Base-by-base conservation (phyloP, 2,113 vertebrate genomes). In the Jacana jacana region DNA sequence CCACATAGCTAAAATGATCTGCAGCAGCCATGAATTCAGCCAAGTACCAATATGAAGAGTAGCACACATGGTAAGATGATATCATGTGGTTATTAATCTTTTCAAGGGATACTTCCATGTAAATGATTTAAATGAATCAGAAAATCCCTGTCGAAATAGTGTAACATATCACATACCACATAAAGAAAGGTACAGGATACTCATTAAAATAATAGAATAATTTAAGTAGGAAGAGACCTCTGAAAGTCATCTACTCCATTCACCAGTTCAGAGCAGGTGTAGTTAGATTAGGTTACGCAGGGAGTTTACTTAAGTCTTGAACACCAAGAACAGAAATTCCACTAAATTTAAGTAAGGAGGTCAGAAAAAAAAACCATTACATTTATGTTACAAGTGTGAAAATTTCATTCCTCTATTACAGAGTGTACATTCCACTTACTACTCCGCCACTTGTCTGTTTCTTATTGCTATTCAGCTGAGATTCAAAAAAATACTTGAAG, bases 291-390 rank as follows among this genome's bases (percentile, higher is more conserved):
- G 15, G 54, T n/a, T 80, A 35, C 48, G 57, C 54, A 66, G 46
- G 42, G 27, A 64, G 25, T 48, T 31, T 73, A 73, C 20, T 24
- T 70, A 39, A 86, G 33, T 54, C 72, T n/a, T 70, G 18, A 80
- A 61, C 20, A 40, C 54, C 68, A 82, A 93, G 52, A 76, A 76
- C 58, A 88, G 17, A 91, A 90, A 92, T 77, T 52, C 78, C 65
- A 91, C 42, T 58, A 89, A 83, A 92, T 83, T 61, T 54, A 73
- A 70, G 40, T 57, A 40, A 73, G 5, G 6, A 89, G 51, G 69
- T 63, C 81, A 63, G 69, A 54, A 42, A 15, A 51, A 70, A 92
- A 57, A 48, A 8, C 27, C 7, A 72, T 77, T 73, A 42, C 7
- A 28, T 66, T 91, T 58, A 70, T 66, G n/a, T 48, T 66, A 15